Evolutionary conservation across 2,888 invertebrate genomes (phyloP).

Genomic region (Disparrhopalites patrizii): DNA sequence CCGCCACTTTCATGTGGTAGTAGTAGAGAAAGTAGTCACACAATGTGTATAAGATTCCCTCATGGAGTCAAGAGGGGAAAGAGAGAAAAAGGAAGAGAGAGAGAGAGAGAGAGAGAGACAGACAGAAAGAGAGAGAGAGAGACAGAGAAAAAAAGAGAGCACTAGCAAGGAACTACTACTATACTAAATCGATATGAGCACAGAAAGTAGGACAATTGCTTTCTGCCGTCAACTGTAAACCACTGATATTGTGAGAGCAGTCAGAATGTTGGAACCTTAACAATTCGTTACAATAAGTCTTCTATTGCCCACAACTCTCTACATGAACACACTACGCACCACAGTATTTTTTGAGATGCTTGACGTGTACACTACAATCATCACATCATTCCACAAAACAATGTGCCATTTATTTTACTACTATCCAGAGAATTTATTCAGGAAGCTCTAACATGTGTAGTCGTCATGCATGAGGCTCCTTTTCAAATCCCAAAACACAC

Average conservation of each 20-base stretch:
- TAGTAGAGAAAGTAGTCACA: neutral
- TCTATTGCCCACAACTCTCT: neutral
- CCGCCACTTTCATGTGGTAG: neutral
- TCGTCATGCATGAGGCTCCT: too few relatives aligned
- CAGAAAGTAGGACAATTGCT: conserved; percentile 32
- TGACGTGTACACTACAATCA: neutral
- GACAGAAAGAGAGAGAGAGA: conserved; percentile 2
- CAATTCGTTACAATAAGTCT: conserved; percentile 13
- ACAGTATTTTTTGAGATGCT: neutral
- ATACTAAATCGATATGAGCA: conserved; percentile 31
- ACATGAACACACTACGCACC: neutral
- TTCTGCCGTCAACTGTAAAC: conserved; percentile 19
- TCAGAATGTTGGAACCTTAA: conserved; percentile 12
- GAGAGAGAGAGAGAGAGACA: conserved; percentile 5
- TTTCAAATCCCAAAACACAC: too few relatives aligned
- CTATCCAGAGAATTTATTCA: conserved; percentile 9
- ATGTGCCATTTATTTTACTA: conserved; percentile 17
- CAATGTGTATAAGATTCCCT: conserved; percentile 6
- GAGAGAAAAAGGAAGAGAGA: conserved; percentile 1
- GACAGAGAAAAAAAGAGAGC: conserved; percentile 7
- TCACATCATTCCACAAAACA: conserved; percentile 19
- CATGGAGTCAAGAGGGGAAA: too few relatives aligned
- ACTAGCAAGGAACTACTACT: conserved; percentile 18
- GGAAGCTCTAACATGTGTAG: too few relatives aligned
- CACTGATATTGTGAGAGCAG: conserved; percentile 21